Base-by-base conservation (phyloP, 2,888 invertebrate genomes). In the Geophilus truncorum region DNA sequence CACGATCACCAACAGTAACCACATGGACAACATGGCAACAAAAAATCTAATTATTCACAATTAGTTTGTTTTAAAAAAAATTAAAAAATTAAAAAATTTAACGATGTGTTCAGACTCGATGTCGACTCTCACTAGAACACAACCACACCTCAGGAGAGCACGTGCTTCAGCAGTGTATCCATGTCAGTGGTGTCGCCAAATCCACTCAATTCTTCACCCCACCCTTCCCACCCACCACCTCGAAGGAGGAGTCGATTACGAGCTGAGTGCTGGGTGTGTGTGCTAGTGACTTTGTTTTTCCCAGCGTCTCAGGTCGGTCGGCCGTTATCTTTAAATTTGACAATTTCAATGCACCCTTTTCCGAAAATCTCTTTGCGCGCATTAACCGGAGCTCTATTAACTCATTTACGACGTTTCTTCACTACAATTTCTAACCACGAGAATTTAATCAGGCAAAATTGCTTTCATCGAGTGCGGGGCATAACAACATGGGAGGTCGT, bases 171-270 rank as follows among this genome's bases (percentile, higher is more conserved):
- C 70, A 70, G 70, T 70, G 70, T 70, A 70, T 70, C 70, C 70
- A 70, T 70, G 70, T 70, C 70, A 70, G 70, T 25, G 70, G 70
- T 70, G 70, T 70, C 70, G 70, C 70, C 70, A 70, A 51, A 70
- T 70, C 70, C 70, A 70, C 70, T 70, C 70, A 70, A 70, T 70
- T 70, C 70, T 70, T 70, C 70, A 70, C 70, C 28, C 70, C 25
- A 12, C 28, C 28, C 70, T 23, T 12, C 70, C 25, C 25, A 25
- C 28, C 28, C 70, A 25, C 70, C 28, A 6, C 70, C 15, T 45
- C 10, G n/a, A 25, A 70, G 70, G 70, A 70, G 70, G 70, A 70
- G 70, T 70, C 70, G 70, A 70, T 70, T 70, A 70, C 15, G 70
- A 70, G 70, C 70, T 7, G 70, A 70, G 70, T 70, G 28, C 25